Evolutionary conservation across 2,797 vertebrate genomes (phyloP).

Genomic region (Lithobates pipiens): DNA sequence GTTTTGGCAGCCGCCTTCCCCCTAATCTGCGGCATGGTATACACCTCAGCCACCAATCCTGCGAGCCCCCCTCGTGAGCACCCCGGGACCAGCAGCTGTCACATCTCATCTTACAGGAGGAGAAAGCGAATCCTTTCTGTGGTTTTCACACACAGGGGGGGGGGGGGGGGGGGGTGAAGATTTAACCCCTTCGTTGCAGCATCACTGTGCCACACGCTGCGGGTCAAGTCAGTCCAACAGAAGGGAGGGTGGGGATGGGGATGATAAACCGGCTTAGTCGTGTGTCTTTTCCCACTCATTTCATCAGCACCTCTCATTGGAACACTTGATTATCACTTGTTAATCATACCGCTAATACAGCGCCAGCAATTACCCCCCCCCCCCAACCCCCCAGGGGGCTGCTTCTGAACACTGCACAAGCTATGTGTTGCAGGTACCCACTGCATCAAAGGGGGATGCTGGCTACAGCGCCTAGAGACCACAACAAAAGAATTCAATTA

Average conservation of each 20-base stretch:
- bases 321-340: slow-evolving; percentile 20
- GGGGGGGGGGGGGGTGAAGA: background rate
- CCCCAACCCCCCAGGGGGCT: background rate
- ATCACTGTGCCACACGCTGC: background rate
- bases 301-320: slow-evolving; percentile 1
- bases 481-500: slow-evolving; percentile 58
- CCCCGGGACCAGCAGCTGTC: slow-evolving; percentile 47
- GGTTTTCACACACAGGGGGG: slow-evolving; percentile 22
- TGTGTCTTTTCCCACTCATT: background rate
- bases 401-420: background rate
- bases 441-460: slow-evolving; percentile 12
- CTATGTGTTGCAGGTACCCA: slow-evolving; percentile 34
- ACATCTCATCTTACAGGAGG: slow-evolving; percentile 43
- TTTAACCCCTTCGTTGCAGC: slow-evolving; percentile 23
- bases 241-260: background rate
- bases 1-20: slow-evolving; percentile 24
- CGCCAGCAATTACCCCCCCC: background rate
- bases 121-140: slow-evolving; percentile 46
- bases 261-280: background rate
- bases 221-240: background rate
- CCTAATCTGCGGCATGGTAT: slow-evolving; percentile 15
- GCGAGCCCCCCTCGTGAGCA: slow-evolving; percentile 19
- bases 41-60: slow-evolving; percentile 38
- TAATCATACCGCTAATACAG: slow-evolving; percentile 12
- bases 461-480: slow-evolving; percentile 30